These are phyloP conservation scores for Anastatus disparis DNA, from an alignment of 1,140 invertebrate species.

Conservation along the genomic window DNA sequence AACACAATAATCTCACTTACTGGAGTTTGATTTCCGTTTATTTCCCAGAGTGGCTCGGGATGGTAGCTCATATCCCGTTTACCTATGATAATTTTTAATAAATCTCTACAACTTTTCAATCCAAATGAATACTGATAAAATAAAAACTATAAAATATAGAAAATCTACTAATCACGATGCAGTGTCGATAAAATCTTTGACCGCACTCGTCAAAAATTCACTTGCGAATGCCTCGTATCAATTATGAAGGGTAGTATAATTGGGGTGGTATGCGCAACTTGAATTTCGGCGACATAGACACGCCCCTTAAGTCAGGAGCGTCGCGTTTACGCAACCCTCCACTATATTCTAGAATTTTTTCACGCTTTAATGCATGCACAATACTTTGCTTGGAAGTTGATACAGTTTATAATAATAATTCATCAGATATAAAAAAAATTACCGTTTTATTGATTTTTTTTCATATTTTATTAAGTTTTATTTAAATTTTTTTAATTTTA, in stretches of 20 bases:
- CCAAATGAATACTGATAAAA: no score
- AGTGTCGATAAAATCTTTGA: no score
- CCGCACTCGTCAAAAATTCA: background rate
- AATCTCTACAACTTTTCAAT: background rate
- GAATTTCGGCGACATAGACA: constrained; percentile 9
- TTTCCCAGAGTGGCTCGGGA: constrained; percentile 64
- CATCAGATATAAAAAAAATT: no score
- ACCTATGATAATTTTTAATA: constrained; percentile 22
- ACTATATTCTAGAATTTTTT: background rate
- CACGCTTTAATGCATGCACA: background rate
- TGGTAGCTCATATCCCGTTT: constrained; percentile 65
- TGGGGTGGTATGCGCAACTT: background rate
- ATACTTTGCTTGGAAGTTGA: background rate
- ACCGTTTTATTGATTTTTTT: no score
- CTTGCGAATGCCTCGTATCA: background rate
- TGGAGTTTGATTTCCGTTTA: constrained; percentile 64
- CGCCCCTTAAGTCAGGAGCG: constrained; percentile 30
- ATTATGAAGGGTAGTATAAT: background rate
- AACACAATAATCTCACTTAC: constrained; percentile 52
- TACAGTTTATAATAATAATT: no score
- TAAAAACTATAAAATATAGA: no score
- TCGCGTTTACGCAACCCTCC: background rate
- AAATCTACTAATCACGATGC: no score
- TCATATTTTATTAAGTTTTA: no score
- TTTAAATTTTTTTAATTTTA: no score